Base-by-base conservation (phyloP, 1,140 invertebrate genomes). In the Tachypleus tridentatus region DNA sequence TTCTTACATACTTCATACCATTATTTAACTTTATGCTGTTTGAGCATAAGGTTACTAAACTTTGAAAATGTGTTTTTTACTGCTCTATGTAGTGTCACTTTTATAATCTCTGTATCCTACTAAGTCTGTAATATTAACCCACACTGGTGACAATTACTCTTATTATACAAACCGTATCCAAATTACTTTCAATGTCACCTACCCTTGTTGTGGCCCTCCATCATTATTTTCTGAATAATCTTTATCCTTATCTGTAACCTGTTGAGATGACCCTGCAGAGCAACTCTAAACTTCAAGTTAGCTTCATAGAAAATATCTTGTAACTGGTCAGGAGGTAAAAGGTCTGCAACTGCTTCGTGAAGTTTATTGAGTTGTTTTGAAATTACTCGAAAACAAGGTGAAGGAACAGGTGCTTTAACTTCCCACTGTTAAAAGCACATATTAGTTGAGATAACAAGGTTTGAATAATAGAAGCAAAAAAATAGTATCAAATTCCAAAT, bases 151-250 rank as follows among this genome's bases (percentile, higher is more conserved):
- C 29, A 29, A 29, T 29, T 29, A 29, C 29, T 1, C 2, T 0
- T 29, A 29, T 29, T 29, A 29, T 29, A 29, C 2, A 29, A 29
- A 29, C 29, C 29, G 2, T 29, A 29, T 2, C 29, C 0, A 29
- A 2, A 29, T 29, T 29, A 29, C 29, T 29, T 29, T 29, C 29
- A 29, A 2, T 29, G 51, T 54, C 67, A 74, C 76, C 78, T 76
- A 85, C 84, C 93, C 94, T 76, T 98, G 93, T 74, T 96, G 90
- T 1, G 95, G 93, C 51, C 93, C 93, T 57, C 93, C 94, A 79
- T 98, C 92, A 72, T 93, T n/a, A n/a, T n/a, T n/a, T n/a, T n/a
- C n/a, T n/a, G n/a, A n/a, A n/a, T n/a, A n/a, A n/a, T n/a, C n/a
- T n/a, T n/a, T n/a, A n/a, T 95, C 48, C 87, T 85, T 67, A 98